Percentiles rank a stretch among this genome's conserved stretches.
phyloP scores from a whole-genome alignment of 2,113 vertebrate species.

The Clarias macrocephalus region DNA sequence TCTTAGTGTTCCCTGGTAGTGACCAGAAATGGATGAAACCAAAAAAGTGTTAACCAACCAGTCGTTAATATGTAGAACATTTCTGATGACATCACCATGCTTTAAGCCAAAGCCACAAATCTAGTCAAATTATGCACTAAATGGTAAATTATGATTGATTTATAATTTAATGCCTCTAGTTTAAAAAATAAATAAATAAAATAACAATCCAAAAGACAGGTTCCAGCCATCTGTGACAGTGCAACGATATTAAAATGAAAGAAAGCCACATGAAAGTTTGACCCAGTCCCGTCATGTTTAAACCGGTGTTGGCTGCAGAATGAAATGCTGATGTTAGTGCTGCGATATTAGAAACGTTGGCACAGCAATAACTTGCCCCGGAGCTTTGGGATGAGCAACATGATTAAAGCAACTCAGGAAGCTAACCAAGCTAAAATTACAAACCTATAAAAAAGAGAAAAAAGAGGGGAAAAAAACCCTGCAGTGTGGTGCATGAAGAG shows the following conservation, averaged over 20 bases:
- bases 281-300: slow-evolving; percentile 25
- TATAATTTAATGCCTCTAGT: not conserved
- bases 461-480: not conserved
- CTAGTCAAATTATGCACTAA: not conserved
- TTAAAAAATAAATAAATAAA: not conserved
- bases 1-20: not conserved
- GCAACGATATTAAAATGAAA: not conserved
- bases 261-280: slow-evolving; percentile 11
- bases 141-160: not conserved
- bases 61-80: too few relatives aligned
- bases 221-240: not conserved
- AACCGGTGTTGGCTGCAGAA: not conserved
- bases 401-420: slow-evolving; percentile 11
- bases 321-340: slow-evolving; percentile 27
- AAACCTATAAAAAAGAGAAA: not conserved
- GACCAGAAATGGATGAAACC: too few relatives aligned
- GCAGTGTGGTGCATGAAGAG: not conserved
- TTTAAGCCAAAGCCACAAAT: not conserved
- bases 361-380: slow-evolving; percentile 9
- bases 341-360: slow-evolving; percentile 23
- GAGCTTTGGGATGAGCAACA: slow-evolving; percentile 2
- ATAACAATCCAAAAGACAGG: not conserved
- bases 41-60: too few relatives aligned
- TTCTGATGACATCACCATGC: not conserved
- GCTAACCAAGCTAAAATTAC: not conserved